phyloP scores from a whole-genome alignment of 2,113 vertebrate genomes.

The Scolopax mira region DNA sequence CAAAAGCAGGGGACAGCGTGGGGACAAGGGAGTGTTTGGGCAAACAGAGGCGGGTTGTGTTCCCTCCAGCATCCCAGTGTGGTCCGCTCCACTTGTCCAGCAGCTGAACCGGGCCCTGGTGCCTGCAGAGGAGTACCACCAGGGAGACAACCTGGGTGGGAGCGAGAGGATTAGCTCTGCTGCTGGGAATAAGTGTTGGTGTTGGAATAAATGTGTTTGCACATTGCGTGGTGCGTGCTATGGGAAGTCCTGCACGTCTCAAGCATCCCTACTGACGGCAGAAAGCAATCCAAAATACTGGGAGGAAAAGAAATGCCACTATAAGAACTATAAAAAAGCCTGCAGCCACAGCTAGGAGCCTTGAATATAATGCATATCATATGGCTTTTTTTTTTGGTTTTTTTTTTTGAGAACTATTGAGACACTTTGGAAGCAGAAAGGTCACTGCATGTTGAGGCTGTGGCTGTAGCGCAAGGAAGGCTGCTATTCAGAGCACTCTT shows the following conservation, averaged over 20 bases:
- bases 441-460: background rate
- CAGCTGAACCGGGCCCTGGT: fast-evolving
- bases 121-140: fast-evolving
- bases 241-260: background rate
- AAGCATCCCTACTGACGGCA: background rate
- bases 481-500: background rate
- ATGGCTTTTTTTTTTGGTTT: background rate
- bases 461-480: background rate
- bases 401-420: background rate
- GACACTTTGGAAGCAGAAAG: background rate
- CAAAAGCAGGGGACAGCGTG: fast-evolving
- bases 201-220: background rate
- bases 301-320: background rate
- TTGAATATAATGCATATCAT: background rate
- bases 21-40: background rate
- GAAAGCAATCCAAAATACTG: background rate
- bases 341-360: background rate
- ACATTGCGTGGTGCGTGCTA: fast-evolving
- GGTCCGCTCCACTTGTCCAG: background rate
- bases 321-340: background rate
- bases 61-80: background rate
- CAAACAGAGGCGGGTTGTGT: background rate
- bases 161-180: background rate
- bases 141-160: background rate
- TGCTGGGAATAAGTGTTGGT: background rate